Conservation (phyloP, 2,797 vertebrate genomes). For the Hipposideros larvatus region DNA sequence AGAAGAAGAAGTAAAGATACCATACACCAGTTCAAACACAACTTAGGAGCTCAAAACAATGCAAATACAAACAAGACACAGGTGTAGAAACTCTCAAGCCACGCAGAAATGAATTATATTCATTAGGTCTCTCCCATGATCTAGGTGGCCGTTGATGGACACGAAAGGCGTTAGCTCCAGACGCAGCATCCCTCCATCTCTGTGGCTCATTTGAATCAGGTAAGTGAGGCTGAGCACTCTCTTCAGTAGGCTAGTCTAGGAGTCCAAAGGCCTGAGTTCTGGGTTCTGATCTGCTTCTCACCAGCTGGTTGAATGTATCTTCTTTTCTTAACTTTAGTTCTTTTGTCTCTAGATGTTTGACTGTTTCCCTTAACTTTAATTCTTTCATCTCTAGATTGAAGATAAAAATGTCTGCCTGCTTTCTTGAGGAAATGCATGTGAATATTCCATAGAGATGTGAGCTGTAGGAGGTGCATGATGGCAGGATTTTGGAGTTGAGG, state of each 20-base stretch:
- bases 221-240: neutral
- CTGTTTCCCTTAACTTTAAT: neutral
- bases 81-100: neutral
- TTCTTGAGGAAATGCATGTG: neutral
- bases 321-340: constrained; percentile 10
- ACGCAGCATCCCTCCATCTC: accelerated
- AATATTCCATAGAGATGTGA: neutral
- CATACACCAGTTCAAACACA: neutral
- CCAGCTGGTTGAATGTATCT: neutral
- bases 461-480: neutral
- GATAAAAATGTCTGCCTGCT: neutral
- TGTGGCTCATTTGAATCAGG: neutral
- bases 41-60: neutral
- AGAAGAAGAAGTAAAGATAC: neutral
- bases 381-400: neutral
- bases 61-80: neutral
- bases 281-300: neutral
- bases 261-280: neutral
- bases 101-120: neutral
- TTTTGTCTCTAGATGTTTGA: constrained; percentile 10
- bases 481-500: neutral
- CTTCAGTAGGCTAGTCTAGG: neutral
- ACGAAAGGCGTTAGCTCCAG: accelerated
- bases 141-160: neutral
- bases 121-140: neutral